Conservation (phyloP, 2,888 invertebrate genomes). For the Drosophila atroscutellata region DNA sequence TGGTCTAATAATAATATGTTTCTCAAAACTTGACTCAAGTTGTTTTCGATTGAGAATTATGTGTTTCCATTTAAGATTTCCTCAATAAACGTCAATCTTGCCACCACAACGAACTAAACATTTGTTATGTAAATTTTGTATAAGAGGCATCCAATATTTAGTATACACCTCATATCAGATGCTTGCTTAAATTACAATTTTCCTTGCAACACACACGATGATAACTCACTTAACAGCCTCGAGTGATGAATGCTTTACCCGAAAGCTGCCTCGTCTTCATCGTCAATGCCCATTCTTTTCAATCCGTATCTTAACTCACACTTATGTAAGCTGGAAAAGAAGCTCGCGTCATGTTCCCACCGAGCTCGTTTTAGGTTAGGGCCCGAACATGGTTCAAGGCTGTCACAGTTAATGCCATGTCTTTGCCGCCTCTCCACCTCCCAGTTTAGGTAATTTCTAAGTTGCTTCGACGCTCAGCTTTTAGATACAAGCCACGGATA, state of each 20-base stretch:
- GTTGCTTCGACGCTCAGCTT: slow-evolving; percentile 30
- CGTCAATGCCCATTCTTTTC: slow-evolving; percentile 21
- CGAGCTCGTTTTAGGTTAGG: slow-evolving; percentile 36
- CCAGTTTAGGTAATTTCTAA: slow-evolving; percentile 30
- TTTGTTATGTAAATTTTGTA: slow-evolving; percentile 5
- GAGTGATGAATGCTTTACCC: neutral
- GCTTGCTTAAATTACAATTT: neutral
- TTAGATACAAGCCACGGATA: slow-evolving; percentile 41
- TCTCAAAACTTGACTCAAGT: neutral
- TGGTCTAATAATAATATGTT: neutral
- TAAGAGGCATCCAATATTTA: neutral
- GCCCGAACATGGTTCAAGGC: slow-evolving; percentile 50
- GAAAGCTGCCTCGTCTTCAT: slow-evolving; percentile 5
- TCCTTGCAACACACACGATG: neutral
- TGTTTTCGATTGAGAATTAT: neutral
- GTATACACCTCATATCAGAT: neutral
- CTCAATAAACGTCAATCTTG: neutral
- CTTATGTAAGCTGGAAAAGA: slow-evolving; percentile 24
- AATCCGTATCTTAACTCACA: slow-evolving; percentile 16
- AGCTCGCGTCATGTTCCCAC: slow-evolving; percentile 56
- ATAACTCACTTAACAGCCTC: slow-evolving; percentile 18
- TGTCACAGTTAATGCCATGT: slow-evolving; percentile 16
- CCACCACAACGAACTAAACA: neutral
- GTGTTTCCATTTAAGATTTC: neutral
- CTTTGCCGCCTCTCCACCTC: neutral